Conservation (phyloP, 2,797 vertebrate species). For the Micrastur ruficollis region DNA sequence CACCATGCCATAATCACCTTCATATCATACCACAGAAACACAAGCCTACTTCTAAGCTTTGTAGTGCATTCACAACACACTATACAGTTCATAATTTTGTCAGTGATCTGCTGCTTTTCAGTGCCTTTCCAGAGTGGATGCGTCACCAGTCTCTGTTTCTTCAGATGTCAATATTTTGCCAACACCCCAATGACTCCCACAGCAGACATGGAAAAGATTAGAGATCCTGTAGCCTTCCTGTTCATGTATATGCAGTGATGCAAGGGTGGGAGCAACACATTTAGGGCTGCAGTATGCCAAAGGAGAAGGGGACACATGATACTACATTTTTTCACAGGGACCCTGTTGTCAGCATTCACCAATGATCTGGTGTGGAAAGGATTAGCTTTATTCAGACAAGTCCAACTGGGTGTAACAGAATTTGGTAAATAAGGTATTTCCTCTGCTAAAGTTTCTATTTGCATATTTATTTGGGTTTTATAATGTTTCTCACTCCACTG, state of each 20-base stretch:
- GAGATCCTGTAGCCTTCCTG: not conserved
- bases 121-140: not conserved
- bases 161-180: not conserved
- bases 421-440: not conserved
- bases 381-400: not conserved
- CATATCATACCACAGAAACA: not conserved
- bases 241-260: not conserved
- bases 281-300: not conserved
- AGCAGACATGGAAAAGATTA: not conserved
- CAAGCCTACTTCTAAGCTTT: not conserved
- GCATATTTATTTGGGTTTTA: not conserved
- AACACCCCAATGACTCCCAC: fast-evolving
- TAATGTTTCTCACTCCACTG: not conserved
- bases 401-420: not conserved
- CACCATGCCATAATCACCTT: not conserved
- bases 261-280: not conserved
- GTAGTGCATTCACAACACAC: not conserved
- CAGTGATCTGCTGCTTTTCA: not conserved
- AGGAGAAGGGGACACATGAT: not conserved
- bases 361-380: not conserved
- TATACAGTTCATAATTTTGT: not conserved
- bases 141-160: not conserved
- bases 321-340: not conserved
- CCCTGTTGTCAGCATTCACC: not conserved
- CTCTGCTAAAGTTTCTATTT: not conserved